phyloP scores from a whole-genome alignment of 2,113 vertebrate genomes.

The Tyto alba region DNA sequence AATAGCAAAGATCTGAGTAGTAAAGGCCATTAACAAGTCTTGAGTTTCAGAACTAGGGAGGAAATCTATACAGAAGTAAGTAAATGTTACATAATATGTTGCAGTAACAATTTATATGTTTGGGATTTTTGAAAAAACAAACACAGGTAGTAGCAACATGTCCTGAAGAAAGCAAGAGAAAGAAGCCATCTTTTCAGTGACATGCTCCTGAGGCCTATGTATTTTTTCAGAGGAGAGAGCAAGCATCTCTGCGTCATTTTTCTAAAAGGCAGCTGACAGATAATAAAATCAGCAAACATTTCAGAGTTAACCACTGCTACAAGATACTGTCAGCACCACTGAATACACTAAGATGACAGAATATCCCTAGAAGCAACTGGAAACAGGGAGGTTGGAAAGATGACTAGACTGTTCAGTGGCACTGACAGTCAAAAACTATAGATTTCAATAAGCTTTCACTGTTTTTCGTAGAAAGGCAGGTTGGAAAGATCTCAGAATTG shows the following conservation, averaged over 20 bases:
- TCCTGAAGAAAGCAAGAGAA: neutral
- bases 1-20: neutral
- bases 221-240: neutral
- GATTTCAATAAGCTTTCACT: neutral
- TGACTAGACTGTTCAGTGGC: neutral
- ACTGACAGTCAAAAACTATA: neutral
- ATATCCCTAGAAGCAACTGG: neutral
- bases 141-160: neutral
- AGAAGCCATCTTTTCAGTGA: neutral
- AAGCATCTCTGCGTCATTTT: neutral
- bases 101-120: neutral
- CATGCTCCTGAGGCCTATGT: neutral
- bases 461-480: neutral
- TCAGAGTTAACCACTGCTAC: neutral
- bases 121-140: neutral
- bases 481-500: neutral
- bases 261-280: neutral
- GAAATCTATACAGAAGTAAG: neutral
- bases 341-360: neutral
- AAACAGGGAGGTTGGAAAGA: neutral
- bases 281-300: neutral
- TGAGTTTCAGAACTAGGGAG: neutral
- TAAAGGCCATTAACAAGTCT: neutral
- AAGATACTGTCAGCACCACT: neutral
- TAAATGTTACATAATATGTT: neutral